Evolutionary conservation across 2,797 vertebrate genomes (phyloP).

Genomic region (Remorina albescens): DNA sequence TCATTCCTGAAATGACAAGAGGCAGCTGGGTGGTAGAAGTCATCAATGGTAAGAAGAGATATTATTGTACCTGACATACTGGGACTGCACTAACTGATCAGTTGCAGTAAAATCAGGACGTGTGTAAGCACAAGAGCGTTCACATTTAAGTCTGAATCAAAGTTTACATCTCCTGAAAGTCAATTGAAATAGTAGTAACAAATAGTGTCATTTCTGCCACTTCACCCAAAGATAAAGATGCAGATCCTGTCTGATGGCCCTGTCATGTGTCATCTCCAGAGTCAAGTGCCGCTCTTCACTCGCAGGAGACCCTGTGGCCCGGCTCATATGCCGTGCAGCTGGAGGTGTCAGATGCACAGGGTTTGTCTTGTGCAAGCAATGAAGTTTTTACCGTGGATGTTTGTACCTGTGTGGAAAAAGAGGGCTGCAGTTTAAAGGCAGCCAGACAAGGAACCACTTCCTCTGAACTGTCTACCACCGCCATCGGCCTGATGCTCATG

Average conservation of each 20-base stretch:
- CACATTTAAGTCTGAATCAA: background rate
- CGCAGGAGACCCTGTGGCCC: conserved; percentile 73
- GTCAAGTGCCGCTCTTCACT: conserved; percentile 73
- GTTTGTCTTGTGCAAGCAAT: conserved; percentile 69
- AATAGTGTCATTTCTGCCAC: background rate
- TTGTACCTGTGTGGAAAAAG: conserved; percentile 73
- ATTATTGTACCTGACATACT: too few relatives aligned
- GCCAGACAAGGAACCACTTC: fast-evolving
- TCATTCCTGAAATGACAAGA: conserved; percentile 82
- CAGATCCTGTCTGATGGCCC: background rate
- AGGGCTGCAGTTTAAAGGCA: background rate
- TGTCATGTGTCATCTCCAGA: conserved; percentile 56
- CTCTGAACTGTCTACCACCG: conserved; percentile 57
- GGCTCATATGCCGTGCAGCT: conserved; percentile 76
- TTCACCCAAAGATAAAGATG: too few relatives aligned
- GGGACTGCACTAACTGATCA: too few relatives aligned
- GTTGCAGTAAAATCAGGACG: too few relatives aligned
- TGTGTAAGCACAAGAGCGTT: background rate
- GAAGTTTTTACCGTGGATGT: conserved; percentile 76
- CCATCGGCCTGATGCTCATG: conserved; percentile 70
- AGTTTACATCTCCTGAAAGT: too few relatives aligned
- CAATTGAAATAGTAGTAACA: background rate
- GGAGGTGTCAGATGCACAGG: conserved; percentile 76
- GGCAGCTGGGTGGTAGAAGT: conserved; percentile 86
- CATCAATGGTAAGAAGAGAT: conserved; percentile 84